Evolutionary conservation across 2,888 invertebrate genomes (phyloP).

Genomic region (Plagodis pulveraria): DNA sequence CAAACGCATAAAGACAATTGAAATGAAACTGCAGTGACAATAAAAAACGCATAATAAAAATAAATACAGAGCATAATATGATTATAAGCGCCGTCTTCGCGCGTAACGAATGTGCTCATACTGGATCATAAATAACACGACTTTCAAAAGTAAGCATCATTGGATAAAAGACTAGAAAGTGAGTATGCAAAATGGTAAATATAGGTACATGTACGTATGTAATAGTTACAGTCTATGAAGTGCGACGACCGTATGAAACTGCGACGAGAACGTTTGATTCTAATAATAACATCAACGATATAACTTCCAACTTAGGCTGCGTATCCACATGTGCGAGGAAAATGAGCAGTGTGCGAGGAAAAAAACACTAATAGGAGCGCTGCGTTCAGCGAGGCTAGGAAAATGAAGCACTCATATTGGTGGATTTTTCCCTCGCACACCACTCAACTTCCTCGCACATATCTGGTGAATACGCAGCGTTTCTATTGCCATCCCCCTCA

Average conservation of each 20-base stretch:
- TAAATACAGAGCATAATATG: constrained; percentile 15
- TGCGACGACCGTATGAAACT: constrained; percentile 64
- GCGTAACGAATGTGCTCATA: constrained; percentile 2
- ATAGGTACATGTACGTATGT: constrained; percentile 37
- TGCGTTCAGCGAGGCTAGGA: too few species aligned
- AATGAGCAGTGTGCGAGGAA: too few species aligned
- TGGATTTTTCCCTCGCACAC: too few species aligned
- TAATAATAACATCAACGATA: constrained; percentile 62
- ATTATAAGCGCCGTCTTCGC: constrained; percentile 2
- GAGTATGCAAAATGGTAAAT: constrained; percentile 43
- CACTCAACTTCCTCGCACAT: too few species aligned
- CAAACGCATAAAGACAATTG: constrained; percentile 23
- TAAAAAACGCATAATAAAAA: constrained; percentile 15
- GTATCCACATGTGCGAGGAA: background rate
- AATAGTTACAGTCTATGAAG: constrained; percentile 50
- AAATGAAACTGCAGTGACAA: constrained; percentile 21
- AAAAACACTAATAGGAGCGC: too few species aligned
- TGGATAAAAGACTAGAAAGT: constrained; percentile 26
- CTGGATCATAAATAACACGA: constrained; percentile 8
- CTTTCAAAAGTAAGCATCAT: constrained; percentile 20
- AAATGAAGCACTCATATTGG: too few species aligned
- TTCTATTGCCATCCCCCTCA: constrained; percentile 37
- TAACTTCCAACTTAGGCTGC: constrained; percentile 32
- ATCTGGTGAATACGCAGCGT: too few species aligned
- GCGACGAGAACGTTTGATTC: constrained; percentile 55